Base-by-base conservation (phyloP, 2,888 invertebrate genomes). In the Nephrocerus scutellatus region DNA sequence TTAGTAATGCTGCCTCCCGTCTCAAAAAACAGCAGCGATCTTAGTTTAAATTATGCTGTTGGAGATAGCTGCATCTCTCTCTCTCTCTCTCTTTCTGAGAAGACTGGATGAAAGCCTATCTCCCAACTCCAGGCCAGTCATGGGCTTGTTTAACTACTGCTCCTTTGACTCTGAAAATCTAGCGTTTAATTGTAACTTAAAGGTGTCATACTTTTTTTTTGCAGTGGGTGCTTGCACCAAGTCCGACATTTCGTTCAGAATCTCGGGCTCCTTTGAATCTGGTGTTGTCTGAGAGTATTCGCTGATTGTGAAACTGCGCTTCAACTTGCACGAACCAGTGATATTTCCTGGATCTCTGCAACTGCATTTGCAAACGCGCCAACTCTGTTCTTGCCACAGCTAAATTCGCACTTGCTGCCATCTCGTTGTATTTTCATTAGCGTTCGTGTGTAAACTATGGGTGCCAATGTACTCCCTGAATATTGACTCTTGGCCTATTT, bases 101-200 rank as follows among this genome's bases (percentile, higher is more conserved):
- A 41, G 22, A n/a, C 36, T 31, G n/a, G 41, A 41, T 2, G 36
- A 29, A 9, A 32, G 30, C 14, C 21, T 36, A 12, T 33, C 30
- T 3, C 29, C 32, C 1, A 37, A 18, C 13, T 41, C 36, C 2
- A 37, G 21, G 3, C 23, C 19, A 19, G 29, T 41, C 41, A 33
- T 33, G 4, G 25, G 19, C 6, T n/a, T 16, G n/a, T 25, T 34
- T 7, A 8, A 3, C 14, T 16, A 6, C 14, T 30, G 12, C 14
- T 18, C 6, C 20, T 13, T 18, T 5, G 29, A 36, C n/a, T 22
- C 36, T 5, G 22, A 10, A n/a, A 36, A 36, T 6, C 28, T 20
- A 6, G 5, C 21, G 18, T 25, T 24, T 9, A 25, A 12, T 8
- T 18, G 18, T 16, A 13, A n/a, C 14, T 36, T 30, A 5, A 36